These are phyloP conservation scores for Glossophaga mutica DNA, from an alignment of 2,797 vertebrate genomes.

Conservation along the genomic window DNA sequence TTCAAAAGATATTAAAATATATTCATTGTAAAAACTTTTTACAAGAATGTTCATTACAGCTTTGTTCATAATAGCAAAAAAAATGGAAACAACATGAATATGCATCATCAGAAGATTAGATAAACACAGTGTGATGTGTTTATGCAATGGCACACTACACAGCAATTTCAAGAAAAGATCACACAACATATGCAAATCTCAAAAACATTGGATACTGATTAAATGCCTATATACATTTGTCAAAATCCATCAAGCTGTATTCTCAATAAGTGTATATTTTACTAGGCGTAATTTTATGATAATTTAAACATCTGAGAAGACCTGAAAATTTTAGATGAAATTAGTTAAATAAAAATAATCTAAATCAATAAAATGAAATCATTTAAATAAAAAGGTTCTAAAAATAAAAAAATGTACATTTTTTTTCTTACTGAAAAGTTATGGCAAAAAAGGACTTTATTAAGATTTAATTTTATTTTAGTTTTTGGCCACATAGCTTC, in stretches of 20 bases:
- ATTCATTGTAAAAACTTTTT: neutral
- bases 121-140: neutral
- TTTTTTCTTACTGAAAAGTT: neutral
- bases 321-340: neutral
- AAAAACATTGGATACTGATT: neutral
- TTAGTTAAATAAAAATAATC: neutral
- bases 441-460: neutral
- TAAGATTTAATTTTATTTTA: neutral
- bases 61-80: neutral
- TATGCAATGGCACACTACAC: neutral
- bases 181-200: neutral
- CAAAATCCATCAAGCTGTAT: neutral
- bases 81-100: neutral
- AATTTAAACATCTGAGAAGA: neutral
- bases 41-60: neutral
- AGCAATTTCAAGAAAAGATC: neutral
- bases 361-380: no score
- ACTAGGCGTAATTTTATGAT: neutral
- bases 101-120: neutral
- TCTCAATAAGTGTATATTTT: neutral
- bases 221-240: neutral
- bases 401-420: neutral
- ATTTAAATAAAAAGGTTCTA: neutral
- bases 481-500: neutral
- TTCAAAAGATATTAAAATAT: neutral